A percentile compares a stretch with the other conserved stretches of the same genome.
Conservation (phyloP, 1,140 invertebrate genomes). For the Lutraria rhynchaena region DNA sequence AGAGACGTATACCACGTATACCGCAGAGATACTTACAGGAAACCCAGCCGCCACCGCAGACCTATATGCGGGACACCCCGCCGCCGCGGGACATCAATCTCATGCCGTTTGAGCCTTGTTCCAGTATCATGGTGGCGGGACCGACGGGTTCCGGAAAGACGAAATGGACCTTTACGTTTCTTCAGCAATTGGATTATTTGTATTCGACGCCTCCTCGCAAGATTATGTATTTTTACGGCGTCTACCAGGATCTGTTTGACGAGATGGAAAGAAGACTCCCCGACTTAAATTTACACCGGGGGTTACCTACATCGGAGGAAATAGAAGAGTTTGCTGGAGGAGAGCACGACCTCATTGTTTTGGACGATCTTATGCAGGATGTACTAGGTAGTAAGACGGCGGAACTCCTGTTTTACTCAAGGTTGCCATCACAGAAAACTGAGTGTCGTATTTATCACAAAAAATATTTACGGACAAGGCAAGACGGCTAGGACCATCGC, state of each 20-base stretch:
- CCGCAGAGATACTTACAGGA: no score
- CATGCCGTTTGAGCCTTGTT: slow-evolving; percentile 25
- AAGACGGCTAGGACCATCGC: slow-evolving; percentile 40
- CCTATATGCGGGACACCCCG: no score
- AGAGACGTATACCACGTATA: no score
- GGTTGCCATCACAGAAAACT: slow-evolving; percentile 37
- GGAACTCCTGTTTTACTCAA: slow-evolving; percentile 48
- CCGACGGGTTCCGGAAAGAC: no score
- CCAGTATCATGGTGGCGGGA: no score
- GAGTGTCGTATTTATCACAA: neutral
- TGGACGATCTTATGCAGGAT: slow-evolving; percentile 36
- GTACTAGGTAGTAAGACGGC: neutral
- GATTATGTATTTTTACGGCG: neutral
- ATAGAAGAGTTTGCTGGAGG: neutral
- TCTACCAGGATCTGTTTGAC: neutral
- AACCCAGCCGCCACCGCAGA: no score
- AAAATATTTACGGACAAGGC: neutral
- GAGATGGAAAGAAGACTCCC: neutral
- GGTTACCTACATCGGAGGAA: neutral
- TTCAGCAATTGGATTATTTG: no score
- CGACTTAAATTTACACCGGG: neutral
- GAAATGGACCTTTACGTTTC: no score
- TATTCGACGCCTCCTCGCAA: no score
- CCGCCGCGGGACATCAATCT: no score
- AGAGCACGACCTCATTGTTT: neutral